These are phyloP conservation scores for Echiichthys vipera DNA, from an alignment of 2,797 vertebrate species.

Conservation along the genomic window DNA sequence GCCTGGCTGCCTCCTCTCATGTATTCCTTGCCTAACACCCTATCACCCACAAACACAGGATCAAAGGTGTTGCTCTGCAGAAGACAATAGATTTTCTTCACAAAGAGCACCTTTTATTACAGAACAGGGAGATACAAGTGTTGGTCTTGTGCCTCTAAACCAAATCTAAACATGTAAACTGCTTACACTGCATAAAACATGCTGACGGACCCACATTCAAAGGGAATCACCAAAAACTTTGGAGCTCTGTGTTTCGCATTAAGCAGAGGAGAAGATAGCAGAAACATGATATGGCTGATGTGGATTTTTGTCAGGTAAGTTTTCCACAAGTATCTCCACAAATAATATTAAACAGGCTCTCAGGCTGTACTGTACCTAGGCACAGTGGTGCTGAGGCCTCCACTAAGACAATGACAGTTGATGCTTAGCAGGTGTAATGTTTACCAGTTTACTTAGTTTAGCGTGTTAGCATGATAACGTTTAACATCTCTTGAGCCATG, in stretches of 20 bases:
- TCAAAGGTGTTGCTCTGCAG: slow-evolving; percentile 30
- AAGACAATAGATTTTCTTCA: slow-evolving; percentile 3
- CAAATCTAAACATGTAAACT: slow-evolving; percentile 29
- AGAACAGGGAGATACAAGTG: slow-evolving; percentile 3
- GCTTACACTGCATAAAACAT: slow-evolving; percentile 26
- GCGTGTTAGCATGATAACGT: no score
- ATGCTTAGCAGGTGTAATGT: neutral
- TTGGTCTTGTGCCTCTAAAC: slow-evolving; percentile 6
- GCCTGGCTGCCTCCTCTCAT: neutral
- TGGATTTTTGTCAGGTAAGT: neutral
- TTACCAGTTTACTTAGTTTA: no score
- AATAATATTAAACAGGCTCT: neutral
- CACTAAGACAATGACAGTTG: no score
- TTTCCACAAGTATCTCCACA: neutral
- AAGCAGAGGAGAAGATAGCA: neutral
- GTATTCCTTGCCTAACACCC: neutral
- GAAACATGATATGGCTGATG: neutral
- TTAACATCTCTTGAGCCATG: no score
- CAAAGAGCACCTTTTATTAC: slow-evolving; percentile 16
- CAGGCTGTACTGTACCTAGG: neutral
- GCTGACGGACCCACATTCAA: slow-evolving; percentile 2
- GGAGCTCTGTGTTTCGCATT: neutral
- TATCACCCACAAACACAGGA: neutral
- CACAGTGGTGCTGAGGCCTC: neutral
- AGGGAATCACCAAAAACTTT: slow-evolving; percentile 19